Base-by-base conservation (phyloP, 2,113 vertebrate genomes). In the Dasyurus viverrinus region DNA sequence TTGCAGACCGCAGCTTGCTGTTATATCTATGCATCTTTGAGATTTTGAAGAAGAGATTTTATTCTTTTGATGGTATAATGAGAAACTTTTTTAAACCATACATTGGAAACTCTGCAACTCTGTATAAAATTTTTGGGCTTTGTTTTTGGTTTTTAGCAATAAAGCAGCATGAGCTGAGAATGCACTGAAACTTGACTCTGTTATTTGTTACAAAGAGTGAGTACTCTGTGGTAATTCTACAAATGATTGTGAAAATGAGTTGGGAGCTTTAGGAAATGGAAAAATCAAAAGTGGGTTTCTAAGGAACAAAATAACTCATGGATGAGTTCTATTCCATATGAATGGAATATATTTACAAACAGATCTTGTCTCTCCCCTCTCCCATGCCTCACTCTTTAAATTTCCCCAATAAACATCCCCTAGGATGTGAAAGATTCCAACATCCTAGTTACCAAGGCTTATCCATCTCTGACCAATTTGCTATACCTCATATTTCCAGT, bases 11-110 rank as follows among this genome's bases (percentile, higher is more conserved):
- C 98, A 98, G 98, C 98, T 98, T 98, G 98, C 97, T 98, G 98
- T 98, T 98, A 97, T 98, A 98, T 98, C 98, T 99, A 99, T 99
- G 98, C 98, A 99, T 99, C 97, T 98, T 98, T 97, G 97, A 97
- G 95, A 97, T 95, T 98, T 97, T 98, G 96, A 97, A 98, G 97
- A 98, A 98, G 98, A 98, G 95, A 98, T 97, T 98, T 98, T 98
- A 98, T 98, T 97, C 98, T 98, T 98, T 98, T 98, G 93, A 97
- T 97, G 98, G 95, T 98, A 97, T 98, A 98, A 98, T 98, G 97
- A 84, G 19, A 7, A 98, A 98, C 97, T 98, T 98, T 90, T 95
- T 90, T 89, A 46, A 98, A 98, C 98, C 97, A 96, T 96, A 98
- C 98, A 96, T 98, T 98, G 98, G 98, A 98, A 98, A 98, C 98